Conservation (phyloP, 2,797 vertebrate genomes). For the Sebastes diaconus region DNA sequence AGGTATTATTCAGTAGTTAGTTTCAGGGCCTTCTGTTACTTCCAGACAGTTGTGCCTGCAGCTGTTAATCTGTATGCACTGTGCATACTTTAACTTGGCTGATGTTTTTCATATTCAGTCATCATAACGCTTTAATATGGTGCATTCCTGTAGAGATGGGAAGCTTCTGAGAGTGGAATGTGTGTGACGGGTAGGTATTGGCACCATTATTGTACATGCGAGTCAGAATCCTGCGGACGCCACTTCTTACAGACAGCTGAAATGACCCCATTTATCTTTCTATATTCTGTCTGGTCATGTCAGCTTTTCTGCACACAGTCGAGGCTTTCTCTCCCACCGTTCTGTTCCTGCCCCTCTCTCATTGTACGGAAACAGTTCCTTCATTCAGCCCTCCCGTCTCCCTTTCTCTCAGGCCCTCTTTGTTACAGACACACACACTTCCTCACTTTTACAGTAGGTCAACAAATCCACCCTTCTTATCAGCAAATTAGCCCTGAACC, state of each 20-base stretch:
- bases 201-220: background rate
- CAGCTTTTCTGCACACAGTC: constrained; percentile 34
- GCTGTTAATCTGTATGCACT: background rate
- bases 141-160: background rate
- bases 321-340: constrained; percentile 46
- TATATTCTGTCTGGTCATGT: background rate
- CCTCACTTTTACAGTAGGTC: constrained; percentile 37
- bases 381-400: constrained; percentile 49
- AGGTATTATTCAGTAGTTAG: background rate
- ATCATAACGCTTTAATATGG: background rate
- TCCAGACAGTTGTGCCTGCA: background rate
- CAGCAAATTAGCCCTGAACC: constrained; percentile 24
- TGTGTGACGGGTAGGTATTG: background rate
- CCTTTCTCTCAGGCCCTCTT: constrained; percentile 26
- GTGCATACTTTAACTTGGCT: background rate
- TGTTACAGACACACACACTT: constrained; percentile 35
- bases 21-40: background rate
- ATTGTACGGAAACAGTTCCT: constrained; percentile 55
- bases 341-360: constrained; percentile 36
- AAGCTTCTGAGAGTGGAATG: background rate
- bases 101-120: background rate
- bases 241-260: background rate
- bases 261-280: background rate
- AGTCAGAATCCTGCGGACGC: background rate
- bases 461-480: constrained; percentile 67